Percentiles rank a stretch among this genome's conserved stretches.
These are phyloP conservation scores for Zaprionus nigranus DNA, from an alignment of 1,140 invertebrate species.

Conservation along the genomic window DNA sequence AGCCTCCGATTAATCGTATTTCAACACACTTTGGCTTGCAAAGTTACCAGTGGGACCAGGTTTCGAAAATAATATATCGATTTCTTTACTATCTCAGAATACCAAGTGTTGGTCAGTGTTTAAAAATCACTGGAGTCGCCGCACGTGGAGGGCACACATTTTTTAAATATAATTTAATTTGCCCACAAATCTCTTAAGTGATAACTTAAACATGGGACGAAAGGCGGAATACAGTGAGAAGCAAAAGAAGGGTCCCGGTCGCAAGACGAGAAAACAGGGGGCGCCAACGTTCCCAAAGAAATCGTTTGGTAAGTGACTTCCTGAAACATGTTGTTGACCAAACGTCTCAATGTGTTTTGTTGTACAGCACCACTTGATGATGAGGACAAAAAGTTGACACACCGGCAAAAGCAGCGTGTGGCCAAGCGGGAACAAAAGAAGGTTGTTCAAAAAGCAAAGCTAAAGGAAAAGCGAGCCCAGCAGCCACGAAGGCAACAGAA, in stretches of 20 bases:
- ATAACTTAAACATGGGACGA: constrained; percentile 89
- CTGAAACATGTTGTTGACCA: neutral
- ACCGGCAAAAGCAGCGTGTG: constrained; percentile 89
- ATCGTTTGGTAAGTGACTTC: constrained; percentile 81
- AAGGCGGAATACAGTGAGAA: constrained; percentile 92
- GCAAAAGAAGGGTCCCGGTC: constrained; percentile 92
- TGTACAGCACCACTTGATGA: constrained; percentile 72
- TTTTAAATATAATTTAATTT: constrained; percentile 33
- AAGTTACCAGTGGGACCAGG: neutral
- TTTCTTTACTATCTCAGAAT: neutral
- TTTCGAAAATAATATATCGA: neutral
- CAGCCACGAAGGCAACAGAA: constrained; percentile 55
- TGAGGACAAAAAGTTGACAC: constrained; percentile 87
- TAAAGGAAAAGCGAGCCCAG: constrained; percentile 81
- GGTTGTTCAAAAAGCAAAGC: constrained; percentile 84
- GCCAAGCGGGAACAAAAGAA: constrained; percentile 88
- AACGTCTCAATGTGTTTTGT: constrained; percentile 13
- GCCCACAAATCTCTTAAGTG: neutral
- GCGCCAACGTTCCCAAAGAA: constrained; percentile 89
- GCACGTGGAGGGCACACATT: constrained; percentile 49
- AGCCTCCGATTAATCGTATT: no score
- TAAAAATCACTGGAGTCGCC: neutral
- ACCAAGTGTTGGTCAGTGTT: constrained; percentile 14
- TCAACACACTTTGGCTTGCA: no score
- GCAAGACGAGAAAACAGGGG: constrained; percentile 93